Evolutionary conservation across 1,140 invertebrate genomes (phyloP).

Genomic region (Copidosoma floridanum): DNA sequence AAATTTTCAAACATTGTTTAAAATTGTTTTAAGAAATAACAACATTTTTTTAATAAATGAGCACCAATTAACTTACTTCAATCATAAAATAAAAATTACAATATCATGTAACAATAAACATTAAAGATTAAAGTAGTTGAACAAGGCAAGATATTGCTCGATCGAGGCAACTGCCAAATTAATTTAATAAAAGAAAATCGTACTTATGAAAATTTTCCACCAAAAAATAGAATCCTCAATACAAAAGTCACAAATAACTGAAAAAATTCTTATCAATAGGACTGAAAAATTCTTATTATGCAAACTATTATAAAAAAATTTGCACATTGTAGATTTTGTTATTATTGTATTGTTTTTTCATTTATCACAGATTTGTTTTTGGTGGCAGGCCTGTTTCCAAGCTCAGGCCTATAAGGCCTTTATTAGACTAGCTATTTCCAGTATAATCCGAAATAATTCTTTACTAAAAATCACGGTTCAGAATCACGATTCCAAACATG

Average conservation of each 20-base stretch:
- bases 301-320: slow-evolving; percentile 21
- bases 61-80: too few relatives aligned
- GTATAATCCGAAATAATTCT: slow-evolving; percentile 30
- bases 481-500: slow-evolving; percentile 57
- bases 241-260: slow-evolving; percentile 10
- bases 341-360: slow-evolving; percentile 55
- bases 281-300: slow-evolving; percentile 10
- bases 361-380: slow-evolving; percentile 57
- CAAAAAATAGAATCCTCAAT: slow-evolving; percentile 6
- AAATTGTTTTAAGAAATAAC: neutral
- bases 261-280: slow-evolving; percentile 11
- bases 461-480: slow-evolving; percentile 35
- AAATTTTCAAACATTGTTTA: too few relatives aligned
- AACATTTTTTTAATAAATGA: neutral
- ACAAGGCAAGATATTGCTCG: too few relatives aligned
- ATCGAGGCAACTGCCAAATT: too few relatives aligned
- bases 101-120: too few relatives aligned
- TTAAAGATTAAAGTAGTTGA: too few relatives aligned
- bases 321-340: slow-evolving; percentile 29
- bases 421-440: slow-evolving; percentile 47
- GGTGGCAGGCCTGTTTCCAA: slow-evolving; percentile 45
- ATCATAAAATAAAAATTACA: too few relatives aligned
- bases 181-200: too few relatives aligned
- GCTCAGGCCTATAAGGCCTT: slow-evolving; percentile 37
- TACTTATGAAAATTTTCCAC: too few relatives aligned